Conservation (phyloP, 2,888 invertebrate genomes). For the Crematogaster levior region DNA sequence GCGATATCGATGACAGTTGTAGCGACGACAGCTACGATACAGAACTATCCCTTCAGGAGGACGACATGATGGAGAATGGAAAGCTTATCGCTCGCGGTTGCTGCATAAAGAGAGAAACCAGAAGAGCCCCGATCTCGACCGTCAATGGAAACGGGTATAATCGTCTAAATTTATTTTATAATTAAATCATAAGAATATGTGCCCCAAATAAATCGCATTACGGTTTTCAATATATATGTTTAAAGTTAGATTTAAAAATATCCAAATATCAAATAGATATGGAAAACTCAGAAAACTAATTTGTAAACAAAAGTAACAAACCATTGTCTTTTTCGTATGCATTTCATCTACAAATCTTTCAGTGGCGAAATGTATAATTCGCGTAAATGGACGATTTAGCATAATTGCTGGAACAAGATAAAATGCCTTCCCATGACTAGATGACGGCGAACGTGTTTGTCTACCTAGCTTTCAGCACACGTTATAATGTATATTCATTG, state of each 20-base stretch:
- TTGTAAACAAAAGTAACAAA: neutral
- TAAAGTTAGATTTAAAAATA: neutral
- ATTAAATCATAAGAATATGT: neutral
- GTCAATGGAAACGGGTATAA: constrained; percentile 74
- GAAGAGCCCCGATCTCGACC: constrained; percentile 70
- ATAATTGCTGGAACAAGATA: constrained; percentile 35
- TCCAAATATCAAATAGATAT: neutral
- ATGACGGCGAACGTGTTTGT: constrained; percentile 20
- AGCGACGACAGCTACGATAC: constrained; percentile 81
- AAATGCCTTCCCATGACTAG: neutral
- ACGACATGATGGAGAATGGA: constrained; percentile 59
- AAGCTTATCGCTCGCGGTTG: constrained; percentile 62
- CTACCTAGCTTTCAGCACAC: constrained; percentile 39
- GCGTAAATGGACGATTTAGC: constrained; percentile 18
- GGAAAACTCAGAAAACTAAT: neutral
- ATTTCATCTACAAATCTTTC: neutral
- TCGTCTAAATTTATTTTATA: constrained; percentile 10
- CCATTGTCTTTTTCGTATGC: neutral
- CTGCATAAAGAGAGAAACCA: constrained; percentile 72
- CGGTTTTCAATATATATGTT: neutral
- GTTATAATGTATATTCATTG: constrained; percentile 63
- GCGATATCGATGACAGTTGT: constrained; percentile 82
- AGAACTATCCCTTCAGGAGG: constrained; percentile 70
- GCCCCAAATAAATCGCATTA: neutral
- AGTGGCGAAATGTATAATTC: neutral